A percentile compares a stretch with the other conserved stretches of the same genome.
These are phyloP conservation scores for Callospermophilus lateralis DNA, from an alignment of 2,113 vertebrate genomes.

Conservation along the genomic window DNA sequence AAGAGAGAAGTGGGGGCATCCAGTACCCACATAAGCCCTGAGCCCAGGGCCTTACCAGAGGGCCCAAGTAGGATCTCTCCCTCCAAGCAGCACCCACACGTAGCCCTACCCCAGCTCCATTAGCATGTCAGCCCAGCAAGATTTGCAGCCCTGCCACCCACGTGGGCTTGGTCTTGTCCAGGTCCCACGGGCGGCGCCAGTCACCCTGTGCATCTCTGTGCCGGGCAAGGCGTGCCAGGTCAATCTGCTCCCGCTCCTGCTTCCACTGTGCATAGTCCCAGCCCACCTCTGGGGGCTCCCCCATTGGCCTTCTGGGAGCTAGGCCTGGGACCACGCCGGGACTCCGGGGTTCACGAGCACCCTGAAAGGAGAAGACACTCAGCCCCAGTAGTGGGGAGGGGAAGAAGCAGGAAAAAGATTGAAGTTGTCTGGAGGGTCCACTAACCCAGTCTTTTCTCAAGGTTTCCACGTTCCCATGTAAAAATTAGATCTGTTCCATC, in stretches of 20 bases:
- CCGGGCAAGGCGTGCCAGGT: constrained; percentile 94
- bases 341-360: constrained; percentile 34
- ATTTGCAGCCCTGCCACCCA: constrained; percentile 86
- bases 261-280: constrained; percentile 95
- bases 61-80: not conserved
- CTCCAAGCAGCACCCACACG: not conserved
- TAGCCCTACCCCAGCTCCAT: not conserved
- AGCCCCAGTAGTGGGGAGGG: not conserved
- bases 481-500: not conserved
- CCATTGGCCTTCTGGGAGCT: not conserved
- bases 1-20: not conserved
- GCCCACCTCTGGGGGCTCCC: constrained; percentile 25
- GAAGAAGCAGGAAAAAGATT: not conserved
- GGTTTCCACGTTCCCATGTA: not conserved
- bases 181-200: constrained; percentile 98
- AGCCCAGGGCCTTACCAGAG: not conserved
- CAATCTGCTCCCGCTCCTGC: constrained; percentile 95
- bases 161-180: constrained; percentile 95
- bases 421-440: not conserved
- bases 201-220: constrained; percentile 97
- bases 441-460: not conserved
- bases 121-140: not conserved
- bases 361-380: constrained; percentile 63
- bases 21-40: not conserved
- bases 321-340: not conserved